Evolutionary conservation across 1,140 invertebrate species (phyloP), one percentile per base, ranked within the genome.

Genomic region (Pseudomyrmex gracilis): DNA sequence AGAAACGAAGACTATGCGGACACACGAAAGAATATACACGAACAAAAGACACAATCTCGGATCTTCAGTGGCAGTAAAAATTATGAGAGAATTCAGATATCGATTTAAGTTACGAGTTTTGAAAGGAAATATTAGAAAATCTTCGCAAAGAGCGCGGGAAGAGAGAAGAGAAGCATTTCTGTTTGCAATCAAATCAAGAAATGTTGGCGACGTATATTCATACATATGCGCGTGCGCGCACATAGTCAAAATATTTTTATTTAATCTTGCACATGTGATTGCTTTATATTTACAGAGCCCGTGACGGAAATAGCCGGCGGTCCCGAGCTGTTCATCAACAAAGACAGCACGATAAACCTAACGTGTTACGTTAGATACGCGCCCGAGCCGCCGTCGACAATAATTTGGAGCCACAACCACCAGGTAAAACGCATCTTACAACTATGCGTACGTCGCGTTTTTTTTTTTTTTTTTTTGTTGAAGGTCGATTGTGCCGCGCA

Each of bases 311-410:
- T 98, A 82, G 92, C 97, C 73, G 97, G 97, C 13, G 97, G 97
- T 22, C 96, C 97, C 0, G 97, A 98, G 88, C 91, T 98, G 85
- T 97, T 97, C 93, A 97, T 98, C 91, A 97, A 98, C 94, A 96
- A 96, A 89, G 97, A 97, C 60, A 98, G 97, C 85, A 98, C 97
- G 55, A 98, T 98, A 92, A 98, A 98, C 94, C 93, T 98, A 66
- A 98, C 97, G 1, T 98, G 98, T 93, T 95, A 97, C 84, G 97
- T 98, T 10, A 96, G 96, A 89, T 97, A 97, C 89, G 96, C 97
- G 20, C 97, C 97, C 17, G 97, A 98, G 90, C 97, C 97, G 45
- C 97, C 97, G 1, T 95, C 95, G 43, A 95, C 96, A 51, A 97
- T 98, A 90, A 95, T 96, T 86, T 98, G 97, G 97, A 97, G 96